These are phyloP conservation scores for Zoroaster sp. DNA, from an alignment of 53 echinoderm and acorn worm genomes.

Conservation along the genomic window DNA sequence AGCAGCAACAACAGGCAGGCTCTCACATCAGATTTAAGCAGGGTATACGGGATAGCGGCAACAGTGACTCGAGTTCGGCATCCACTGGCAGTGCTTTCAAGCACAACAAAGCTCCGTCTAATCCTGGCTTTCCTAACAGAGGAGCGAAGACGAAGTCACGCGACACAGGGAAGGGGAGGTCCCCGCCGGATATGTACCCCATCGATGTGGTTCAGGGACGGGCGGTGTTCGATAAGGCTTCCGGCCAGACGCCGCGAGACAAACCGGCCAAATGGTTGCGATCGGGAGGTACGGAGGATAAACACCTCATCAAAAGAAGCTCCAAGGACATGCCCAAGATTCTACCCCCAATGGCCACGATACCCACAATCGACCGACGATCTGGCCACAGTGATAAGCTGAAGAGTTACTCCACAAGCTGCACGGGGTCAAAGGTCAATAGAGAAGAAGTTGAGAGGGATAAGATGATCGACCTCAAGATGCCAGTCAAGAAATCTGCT, in stretches of 20 bases:
- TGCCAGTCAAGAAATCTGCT: slow-evolving; percentile 14
- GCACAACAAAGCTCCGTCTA: background rate
- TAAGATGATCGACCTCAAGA: slow-evolving; percentile 28
- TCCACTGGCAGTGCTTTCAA: background rate
- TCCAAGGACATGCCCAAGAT: slow-evolving; percentile 54
- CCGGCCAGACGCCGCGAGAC: background rate
- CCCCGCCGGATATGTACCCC: background rate
- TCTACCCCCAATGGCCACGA: slow-evolving; percentile 19
- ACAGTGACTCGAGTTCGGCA: background rate
- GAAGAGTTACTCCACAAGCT: slow-evolving; percentile 2
- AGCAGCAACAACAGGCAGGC: slow-evolving; percentile 31
- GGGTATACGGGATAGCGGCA: background rate
- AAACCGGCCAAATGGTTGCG: slow-evolving; percentile 36
- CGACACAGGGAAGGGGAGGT: slow-evolving; percentile 18
- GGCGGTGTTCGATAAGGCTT: slow-evolving; percentile 6
- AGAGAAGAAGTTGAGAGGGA: slow-evolving; percentile 28
- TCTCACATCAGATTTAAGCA: background rate
- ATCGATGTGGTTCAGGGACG: slow-evolving; percentile 8
- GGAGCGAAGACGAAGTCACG: slow-evolving; percentile 33
- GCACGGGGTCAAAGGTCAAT: slow-evolving; percentile 24
- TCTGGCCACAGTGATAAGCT: slow-evolving; percentile 13
- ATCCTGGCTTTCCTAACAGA: background rate
- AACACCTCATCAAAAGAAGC: slow-evolving; percentile 40
- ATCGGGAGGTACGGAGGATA: slow-evolving; percentile 22
- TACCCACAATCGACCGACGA: slow-evolving; percentile 15